Evolutionary conservation across 2,888 invertebrate species (phyloP), one percentile per base, ranked within the genome.

Genomic region (Cryptosula pallasiana): DNA sequence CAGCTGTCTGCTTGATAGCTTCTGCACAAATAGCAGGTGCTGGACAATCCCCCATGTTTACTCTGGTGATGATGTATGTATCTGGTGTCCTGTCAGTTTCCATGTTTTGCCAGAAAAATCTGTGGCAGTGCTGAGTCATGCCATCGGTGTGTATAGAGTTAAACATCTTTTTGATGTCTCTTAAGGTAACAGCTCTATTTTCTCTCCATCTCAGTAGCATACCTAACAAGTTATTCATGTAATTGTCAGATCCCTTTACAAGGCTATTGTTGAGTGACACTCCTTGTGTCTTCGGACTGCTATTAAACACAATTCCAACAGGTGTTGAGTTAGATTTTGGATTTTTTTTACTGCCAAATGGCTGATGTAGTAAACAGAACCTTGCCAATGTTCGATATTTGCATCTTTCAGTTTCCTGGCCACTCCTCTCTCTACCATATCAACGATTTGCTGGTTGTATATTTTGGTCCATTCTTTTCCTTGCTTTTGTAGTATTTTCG

Each of bases 191-290:
- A 23, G 23, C 25, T 5, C 13, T 5, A n/a, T 57, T 9, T 23
- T 57, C 57, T 25, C 57, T 57, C 57, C 57, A 57, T 57, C 57
- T 57, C 20, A 57, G 23, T 23, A 57, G 25, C 13, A 57, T 25
- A 13, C 57, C 57, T 5, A 57, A 23, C 5, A 57, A 23, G n/a
- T 25, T 57, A 25, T 57, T 57, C 3, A 57, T 25, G 23, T 57
- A 57, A 57, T 25, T n/a, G 23, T 25, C 57, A 13, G 57, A 23
- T 5, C 57, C 57, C n/a, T 57, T 57, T 23, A 25, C 57, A n/a
- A 57, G 23, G 5, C 3, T 5, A 25, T 9, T 5, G 57, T 57
- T 57, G 57, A 57, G 57, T n/a, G 57, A 57, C 3, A 57, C 25
- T 5, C 57, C 57, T 5, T 57, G 5, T 5, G 3, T 16, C n/a